Percentiles rank a stretch among this genome's conserved stretches.
Evolutionary conservation across 2,888 invertebrate genomes (phyloP).

Genomic region (Dynastes maya): DNA sequence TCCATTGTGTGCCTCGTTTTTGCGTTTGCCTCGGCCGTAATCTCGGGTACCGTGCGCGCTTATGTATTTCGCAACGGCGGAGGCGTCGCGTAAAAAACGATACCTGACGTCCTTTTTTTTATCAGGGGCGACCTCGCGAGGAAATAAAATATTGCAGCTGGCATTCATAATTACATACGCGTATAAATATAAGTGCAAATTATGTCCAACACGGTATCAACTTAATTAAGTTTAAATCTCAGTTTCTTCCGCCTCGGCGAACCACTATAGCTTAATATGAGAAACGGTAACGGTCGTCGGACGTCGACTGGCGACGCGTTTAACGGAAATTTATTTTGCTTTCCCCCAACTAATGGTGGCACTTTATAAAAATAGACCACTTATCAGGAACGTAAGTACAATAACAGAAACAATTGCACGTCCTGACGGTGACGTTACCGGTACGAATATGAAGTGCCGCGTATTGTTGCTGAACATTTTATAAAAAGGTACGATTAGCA

Average conservation of each 20-base stretch:
- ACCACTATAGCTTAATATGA: constrained; percentile 34
- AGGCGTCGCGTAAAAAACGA: constrained; percentile 23
- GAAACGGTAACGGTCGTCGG: constrained; percentile 25
- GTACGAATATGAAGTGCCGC: too few species aligned
- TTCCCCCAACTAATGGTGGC: constrained; percentile 10
- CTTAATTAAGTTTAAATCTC: constrained; percentile 47
- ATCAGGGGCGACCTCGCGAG: constrained; percentile 1
- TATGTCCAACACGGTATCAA: constrained; percentile 47
- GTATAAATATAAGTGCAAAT: constrained; percentile 47
- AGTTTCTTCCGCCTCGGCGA: constrained; percentile 35
- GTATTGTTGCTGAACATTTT: too few species aligned
- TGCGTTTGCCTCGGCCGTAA: constrained; percentile 26
- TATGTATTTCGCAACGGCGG: constrained; percentile 17
- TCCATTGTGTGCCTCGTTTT: constrained; percentile 39
- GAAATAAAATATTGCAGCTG: constrained; percentile 39
- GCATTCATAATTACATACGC: constrained; percentile 44
- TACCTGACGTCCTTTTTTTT: constrained; percentile 29
- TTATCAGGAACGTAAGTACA: constrained; percentile 32
- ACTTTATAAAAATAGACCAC: constrained; percentile 42
- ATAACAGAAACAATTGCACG: constrained; percentile 11
- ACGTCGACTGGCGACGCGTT: constrained; percentile 31
- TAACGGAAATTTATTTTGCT: constrained; percentile 41
- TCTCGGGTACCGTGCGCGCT: not conserved
- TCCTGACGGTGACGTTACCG: too few species aligned
- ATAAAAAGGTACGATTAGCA: too few species aligned